Evolutionary conservation across 2,113 vertebrate genomes (phyloP), one percentile per base, ranked within the genome.

Genomic region (Micronycteris hirsuta): DNA sequence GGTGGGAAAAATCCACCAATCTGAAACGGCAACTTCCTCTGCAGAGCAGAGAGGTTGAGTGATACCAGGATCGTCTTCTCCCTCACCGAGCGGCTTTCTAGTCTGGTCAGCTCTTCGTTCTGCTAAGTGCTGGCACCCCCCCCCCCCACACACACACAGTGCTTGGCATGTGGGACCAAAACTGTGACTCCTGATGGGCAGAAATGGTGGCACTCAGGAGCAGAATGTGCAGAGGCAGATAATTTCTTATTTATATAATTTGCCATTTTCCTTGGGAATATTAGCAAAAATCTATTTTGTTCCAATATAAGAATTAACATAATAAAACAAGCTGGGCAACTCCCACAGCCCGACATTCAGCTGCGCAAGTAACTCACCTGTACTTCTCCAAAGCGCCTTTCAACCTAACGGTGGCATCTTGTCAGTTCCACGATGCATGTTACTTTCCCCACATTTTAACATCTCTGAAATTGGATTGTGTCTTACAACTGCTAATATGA

Each of bases 21-120:
- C 47, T 9, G 16, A 28, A n/a, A 33, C 7, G n/a, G 14, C 61
- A 49, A 85, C n/a, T 81, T 90, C 28, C 54, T 83, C 31, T 22
- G 12, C 17, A 38, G 26, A 63, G 73, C 31, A 58, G n/a, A 43
- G 47, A 41, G 58, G 33, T 97, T 87, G 95, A 91, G 77, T 7
- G 93, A 88, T 85, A 96, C 61, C 56, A 38, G 22, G 5, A n/a
- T 73, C 31, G 86, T 63, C 54, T 91, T 81, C 41, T 96, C 97
- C 89, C 96, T 98, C 2, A 1, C 89, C 10, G 97, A 92, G 83
- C 96, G 77, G 38, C 98, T 98, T 10, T 98, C 98, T 87, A 95
- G 68, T 19, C 98, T 98, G 38, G 20, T 83, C 89, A 96, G 92
- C 45, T 98, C 99, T 95, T 98, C 98, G 97, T 97, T 98, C 24